A percentile compares a stretch with the other conserved stretches of the same genome.
Conservation (phyloP, 2,797 vertebrate genomes). For the Trematomus bernacchii region DNA sequence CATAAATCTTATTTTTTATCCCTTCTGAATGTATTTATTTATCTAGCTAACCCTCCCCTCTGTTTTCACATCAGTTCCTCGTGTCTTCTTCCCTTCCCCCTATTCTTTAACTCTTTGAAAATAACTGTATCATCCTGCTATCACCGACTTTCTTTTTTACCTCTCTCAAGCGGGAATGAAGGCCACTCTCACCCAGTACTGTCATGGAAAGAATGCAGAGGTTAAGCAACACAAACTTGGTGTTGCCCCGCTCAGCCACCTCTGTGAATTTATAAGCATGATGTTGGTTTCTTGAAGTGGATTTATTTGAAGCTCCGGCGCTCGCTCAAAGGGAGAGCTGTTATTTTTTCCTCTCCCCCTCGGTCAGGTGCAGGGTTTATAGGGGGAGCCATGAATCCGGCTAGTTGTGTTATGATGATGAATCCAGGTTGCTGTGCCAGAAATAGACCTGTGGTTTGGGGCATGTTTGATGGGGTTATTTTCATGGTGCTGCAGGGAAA, state of each 20-base stretch:
- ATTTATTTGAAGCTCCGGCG: constrained; percentile 71
- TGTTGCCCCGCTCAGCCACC: constrained; percentile 53
- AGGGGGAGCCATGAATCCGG: constrained; percentile 70
- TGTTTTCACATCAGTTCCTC: constrained; percentile 41
- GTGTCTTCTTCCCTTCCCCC: constrained; percentile 7
- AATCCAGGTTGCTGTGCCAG: constrained; percentile 80
- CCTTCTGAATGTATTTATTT: constrained; percentile 31
- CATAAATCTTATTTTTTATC: constrained; percentile 18
- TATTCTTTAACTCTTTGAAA: constrained; percentile 45
- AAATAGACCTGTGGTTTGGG: constrained; percentile 76
- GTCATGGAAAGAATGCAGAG: constrained; percentile 77
- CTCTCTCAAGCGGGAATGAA: constrained; percentile 63
- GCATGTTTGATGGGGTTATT: constrained; percentile 76
- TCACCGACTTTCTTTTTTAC: constrained; percentile 32
- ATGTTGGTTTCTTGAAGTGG: constrained; percentile 71
- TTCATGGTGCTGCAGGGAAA: constrained; percentile 57
- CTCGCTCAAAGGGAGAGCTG: constrained; percentile 71
- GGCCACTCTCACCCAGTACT: constrained; percentile 55
- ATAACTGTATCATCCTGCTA: constrained; percentile 36
- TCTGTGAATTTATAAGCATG: constrained; percentile 76
- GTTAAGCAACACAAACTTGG: constrained; percentile 62
- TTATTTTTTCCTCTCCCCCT: constrained; percentile 76
- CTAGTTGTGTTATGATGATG: constrained; percentile 74
- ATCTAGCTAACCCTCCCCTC: constrained; percentile 20
- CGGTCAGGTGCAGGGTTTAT: constrained; percentile 77